phyloP scores from a whole-genome alignment of 2,888 invertebrate genomes.

The Phrixothrix hirtus region DNA sequence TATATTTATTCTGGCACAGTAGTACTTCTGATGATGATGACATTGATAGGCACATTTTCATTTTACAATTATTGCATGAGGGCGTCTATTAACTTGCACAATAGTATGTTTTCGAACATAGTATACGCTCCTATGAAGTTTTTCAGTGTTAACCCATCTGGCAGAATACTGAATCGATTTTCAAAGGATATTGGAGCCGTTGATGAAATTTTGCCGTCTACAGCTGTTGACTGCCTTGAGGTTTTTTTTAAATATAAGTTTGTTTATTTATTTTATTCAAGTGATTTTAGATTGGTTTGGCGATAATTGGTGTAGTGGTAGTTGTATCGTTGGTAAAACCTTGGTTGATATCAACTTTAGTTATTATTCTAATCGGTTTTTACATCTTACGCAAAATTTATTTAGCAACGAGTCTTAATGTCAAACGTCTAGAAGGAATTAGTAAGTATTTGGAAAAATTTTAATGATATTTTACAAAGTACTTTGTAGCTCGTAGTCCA shows the following conservation, averaged over 20 bases:
- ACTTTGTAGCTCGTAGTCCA: constrained; percentile 70
- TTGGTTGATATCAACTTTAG: constrained; percentile 69
- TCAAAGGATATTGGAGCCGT: constrained; percentile 70
- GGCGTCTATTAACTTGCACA: constrained; percentile 63
- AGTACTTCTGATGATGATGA: constrained; percentile 49
- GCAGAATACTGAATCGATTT: constrained; percentile 70
- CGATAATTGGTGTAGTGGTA: constrained; percentile 70
- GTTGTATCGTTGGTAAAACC: constrained; percentile 74
- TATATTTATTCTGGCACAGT: constrained; percentile 51
- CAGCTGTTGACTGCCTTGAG: constrained; percentile 59
- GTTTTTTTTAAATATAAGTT: constrained; percentile 69
- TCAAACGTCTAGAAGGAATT: constrained; percentile 72
- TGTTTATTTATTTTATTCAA: constrained; percentile 59
- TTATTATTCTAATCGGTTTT: constrained; percentile 66
- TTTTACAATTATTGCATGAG: constrained; percentile 61
- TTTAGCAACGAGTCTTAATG: constrained; percentile 72
- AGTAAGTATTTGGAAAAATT: constrained; percentile 56
- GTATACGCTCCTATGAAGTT: constrained; percentile 68
- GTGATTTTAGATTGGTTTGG: constrained; percentile 62
- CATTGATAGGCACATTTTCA: constrained; percentile 56
- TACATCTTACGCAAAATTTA: constrained; percentile 69
- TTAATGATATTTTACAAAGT: constrained; percentile 9
- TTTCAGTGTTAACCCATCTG: constrained; percentile 70
- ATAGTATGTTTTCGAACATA: constrained; percentile 60
- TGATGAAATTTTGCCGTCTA: constrained; percentile 59